Base-by-base conservation (phyloP, 2,113 vertebrate genomes). In the Gopherus evgoodei region DNA sequence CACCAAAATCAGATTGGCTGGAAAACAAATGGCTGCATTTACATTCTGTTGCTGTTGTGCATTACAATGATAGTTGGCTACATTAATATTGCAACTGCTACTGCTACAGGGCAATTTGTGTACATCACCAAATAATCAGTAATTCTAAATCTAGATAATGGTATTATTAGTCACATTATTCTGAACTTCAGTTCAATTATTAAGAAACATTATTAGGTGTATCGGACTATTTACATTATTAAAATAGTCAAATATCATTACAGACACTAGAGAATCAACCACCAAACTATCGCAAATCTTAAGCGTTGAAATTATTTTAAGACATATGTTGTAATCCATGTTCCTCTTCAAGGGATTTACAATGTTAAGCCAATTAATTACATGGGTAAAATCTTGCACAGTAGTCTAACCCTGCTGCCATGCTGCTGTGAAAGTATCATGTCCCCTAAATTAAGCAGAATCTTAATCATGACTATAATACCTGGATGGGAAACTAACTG, bases 1-100 rank as follows among this genome's bases (percentile, higher is more conserved):
- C 25, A 59, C 65, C 96, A 91, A 19, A 91, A 94, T 96, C 90
- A 97, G 81, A 94, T 87, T 96, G 96, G 91, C 94, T 96, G 84
- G 92, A 89, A 95, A 97, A 94, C 89, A 97, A 97, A 96, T 54
- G 80, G 44, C 89, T 85, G 69, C 1, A 38, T 97, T 96, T 93
- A 83, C 88, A 22, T 95, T 88, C 84, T 88, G n/a, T 69, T 90
- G 81, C 90, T 92, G 49, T 42, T 52, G 75, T 82, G 84, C 91
- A 96, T 97, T 49, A 87, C 89, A 91, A 8, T 86, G 92, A 93
- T 89, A 72, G 38, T 81, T 91, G 49, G 6, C 90, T 93, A 83
- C 81, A 81, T 95, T 96, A 86, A 11, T 85, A 86, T 54, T 80
- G 86, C 88, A 88, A 21, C 83, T 72, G 65, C 88, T 54, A 21